Evolutionary conservation across 2,797 vertebrate genomes (phyloP), one percentile per base, ranked within the genome.

Genomic region (Schizopygopsis malacanthus): DNA sequence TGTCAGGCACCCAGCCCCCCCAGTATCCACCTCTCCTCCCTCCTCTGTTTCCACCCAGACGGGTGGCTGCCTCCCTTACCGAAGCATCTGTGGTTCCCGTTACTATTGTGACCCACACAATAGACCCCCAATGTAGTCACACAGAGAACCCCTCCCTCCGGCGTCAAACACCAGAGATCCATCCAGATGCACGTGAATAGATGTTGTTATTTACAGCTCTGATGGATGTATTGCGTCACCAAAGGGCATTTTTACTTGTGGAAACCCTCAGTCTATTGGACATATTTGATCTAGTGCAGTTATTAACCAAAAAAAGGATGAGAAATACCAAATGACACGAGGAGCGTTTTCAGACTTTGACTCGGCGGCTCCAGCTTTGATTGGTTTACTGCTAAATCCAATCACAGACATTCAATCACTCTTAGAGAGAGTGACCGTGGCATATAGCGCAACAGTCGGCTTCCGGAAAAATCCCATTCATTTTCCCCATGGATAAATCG

Each of bases 31-130:
- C 88, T 92, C 88, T 92, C 91, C 92, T 92, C 89, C 92, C 92
- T 93, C 63, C 67, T 85, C 45, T 80, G 28, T 83, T 81, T 80
- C 80, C 45, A 75, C 69, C 37, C 79, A 28, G 91, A 92, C 92
- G 87, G 91, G 92, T 92, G 93, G 92, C 93, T 93, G 93, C 91
- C 91, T 93, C 89, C 84, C 89, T 94, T 86, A 91, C 91, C 88
- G n/a, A 88, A 92, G 93, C 93, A 93, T 94, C 93, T 94, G 93
- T 92, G 92, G 92, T 91, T 92, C 90, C 91, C 75, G 78, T 91
- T 91, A 92, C 93, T 92, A 94, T 95, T 95, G 94, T 95, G 91
- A 93, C 92, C 82, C 61, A 87, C 90, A 93, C 92, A 94, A 94
- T 94, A 92, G 92, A 61, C 83, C 87, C 88, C 90, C 72, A 88